A percentile compares a stretch with the other conserved stretches of the same genome.
Conservation (phyloP, 1,140 invertebrate species). For the Sarcophaga peregrina region DNA sequence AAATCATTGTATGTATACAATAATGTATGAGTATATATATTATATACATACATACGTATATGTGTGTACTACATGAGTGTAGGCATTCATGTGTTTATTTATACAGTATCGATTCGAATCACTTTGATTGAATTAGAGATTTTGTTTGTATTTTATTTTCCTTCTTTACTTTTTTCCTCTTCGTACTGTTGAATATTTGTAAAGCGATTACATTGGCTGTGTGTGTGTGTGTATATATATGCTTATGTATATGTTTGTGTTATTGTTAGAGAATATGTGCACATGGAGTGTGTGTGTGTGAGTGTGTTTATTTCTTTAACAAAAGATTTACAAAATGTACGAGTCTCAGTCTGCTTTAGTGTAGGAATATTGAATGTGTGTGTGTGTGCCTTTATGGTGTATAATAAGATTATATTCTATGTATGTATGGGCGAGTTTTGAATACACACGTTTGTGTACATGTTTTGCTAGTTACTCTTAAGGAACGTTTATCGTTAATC, state of each 20-base stretch:
- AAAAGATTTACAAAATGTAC: too few relatives aligned
- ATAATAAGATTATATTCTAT: too few relatives aligned
- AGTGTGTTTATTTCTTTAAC: too few relatives aligned
- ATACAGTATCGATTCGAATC: constrained; percentile 16
- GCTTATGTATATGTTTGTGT: not conserved
- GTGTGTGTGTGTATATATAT: not conserved
- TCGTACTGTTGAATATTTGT: not conserved
- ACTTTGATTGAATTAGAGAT: constrained; percentile 4
- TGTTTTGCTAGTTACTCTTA: not conserved
- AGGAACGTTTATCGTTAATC: not conserved
- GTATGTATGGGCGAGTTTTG: not conserved
- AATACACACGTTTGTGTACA: not conserved
- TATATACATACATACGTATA: not conserved
- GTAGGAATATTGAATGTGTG: too few relatives aligned
- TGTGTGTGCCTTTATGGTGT: too few relatives aligned
- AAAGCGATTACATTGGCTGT: too few relatives aligned
- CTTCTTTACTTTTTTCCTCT: not conserved
- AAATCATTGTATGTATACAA: not conserved
- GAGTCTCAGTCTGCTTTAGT: too few relatives aligned
- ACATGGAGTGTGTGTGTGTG: too few relatives aligned
- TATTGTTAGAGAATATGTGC: too few relatives aligned
- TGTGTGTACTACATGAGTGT: not conserved
- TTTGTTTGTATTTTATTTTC: constrained; percentile 3
- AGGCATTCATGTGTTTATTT: not conserved
- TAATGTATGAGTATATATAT: not conserved